Evolutionary conservation across 2,888 invertebrate species (phyloP).

Genomic region (Escarpia spicata): DNA sequence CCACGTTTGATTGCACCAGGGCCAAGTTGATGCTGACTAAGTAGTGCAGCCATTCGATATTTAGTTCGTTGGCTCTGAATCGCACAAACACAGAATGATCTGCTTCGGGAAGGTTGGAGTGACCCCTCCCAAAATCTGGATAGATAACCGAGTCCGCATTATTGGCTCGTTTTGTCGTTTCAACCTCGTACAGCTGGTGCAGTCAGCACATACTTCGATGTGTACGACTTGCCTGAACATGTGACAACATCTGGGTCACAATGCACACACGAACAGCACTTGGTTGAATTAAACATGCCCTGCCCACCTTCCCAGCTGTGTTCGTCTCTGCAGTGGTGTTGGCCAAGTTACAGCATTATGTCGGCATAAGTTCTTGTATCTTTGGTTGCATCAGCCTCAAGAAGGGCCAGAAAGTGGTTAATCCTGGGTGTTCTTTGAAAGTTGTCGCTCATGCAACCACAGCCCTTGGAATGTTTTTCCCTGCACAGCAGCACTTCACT

Average conservation of each 20-base stretch:
- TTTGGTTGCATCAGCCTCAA: not conserved
- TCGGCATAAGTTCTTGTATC: not conserved
- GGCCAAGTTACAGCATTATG: not conserved
- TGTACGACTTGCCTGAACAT: not conserved
- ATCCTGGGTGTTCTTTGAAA: not conserved
- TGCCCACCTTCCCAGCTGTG: not conserved
- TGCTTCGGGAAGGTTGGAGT: not conserved
- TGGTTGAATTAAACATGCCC: not conserved
- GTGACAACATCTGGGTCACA: not conserved
- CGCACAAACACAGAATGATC: not conserved
- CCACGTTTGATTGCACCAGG: not conserved
- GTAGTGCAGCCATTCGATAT: not conserved
- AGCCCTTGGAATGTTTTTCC: not conserved
- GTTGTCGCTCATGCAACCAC: not conserved
- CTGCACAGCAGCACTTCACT: not conserved
- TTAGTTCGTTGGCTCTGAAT: not conserved
- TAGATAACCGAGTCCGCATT: not conserved
- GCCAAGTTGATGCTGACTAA: not conserved
- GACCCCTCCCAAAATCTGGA: not conserved
- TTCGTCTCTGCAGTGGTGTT: not conserved
- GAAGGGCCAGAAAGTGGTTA: not conserved
- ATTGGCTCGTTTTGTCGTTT: not conserved
- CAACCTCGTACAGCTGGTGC: not conserved
- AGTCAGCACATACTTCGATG: not conserved
- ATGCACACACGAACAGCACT: not conserved